These are phyloP conservation scores for Cryptotermes secundus DNA, from an alignment of 1,140 invertebrate genomes.

Conservation along the genomic window DNA sequence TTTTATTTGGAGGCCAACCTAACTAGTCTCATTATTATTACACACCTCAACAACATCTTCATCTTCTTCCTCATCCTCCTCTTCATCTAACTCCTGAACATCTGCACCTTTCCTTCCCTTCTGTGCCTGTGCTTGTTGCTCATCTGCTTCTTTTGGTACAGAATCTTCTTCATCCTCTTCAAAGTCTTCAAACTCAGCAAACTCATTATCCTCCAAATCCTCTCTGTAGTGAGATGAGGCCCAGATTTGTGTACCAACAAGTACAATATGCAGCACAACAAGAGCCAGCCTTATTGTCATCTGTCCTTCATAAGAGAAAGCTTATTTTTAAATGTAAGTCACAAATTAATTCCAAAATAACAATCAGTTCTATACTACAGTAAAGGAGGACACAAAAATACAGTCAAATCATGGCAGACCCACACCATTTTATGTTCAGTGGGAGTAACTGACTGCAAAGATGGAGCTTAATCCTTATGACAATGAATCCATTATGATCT, in stretches of 20 bases:
- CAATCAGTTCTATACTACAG: no score
- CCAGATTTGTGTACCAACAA: constrained; percentile 55
- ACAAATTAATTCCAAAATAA: no score
- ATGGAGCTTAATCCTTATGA: no score
- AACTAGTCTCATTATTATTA: neutral
- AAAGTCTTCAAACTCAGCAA: constrained; percentile 95
- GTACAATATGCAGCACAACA: constrained; percentile 48
- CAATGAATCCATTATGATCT: no score
- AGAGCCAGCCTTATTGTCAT: constrained; percentile 9
- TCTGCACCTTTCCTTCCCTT: constrained; percentile 34
- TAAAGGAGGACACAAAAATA: no score
- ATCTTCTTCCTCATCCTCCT: constrained; percentile 57
- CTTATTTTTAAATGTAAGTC: no score
- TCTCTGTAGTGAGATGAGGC: constrained; percentile 54
- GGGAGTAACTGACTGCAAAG: no score
- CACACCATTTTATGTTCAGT: no score
- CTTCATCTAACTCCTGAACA: constrained; percentile 43
- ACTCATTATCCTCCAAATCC: constrained; percentile 85
- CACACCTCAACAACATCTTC: constrained; percentile 55
- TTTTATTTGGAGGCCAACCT: no score
- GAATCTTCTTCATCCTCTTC: constrained; percentile 64
- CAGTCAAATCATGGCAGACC: no score
- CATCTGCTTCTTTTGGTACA: constrained; percentile 35
- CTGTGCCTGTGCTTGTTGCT: constrained; percentile 34
- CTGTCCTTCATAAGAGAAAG: no score